Evolutionary conservation across 2,113 vertebrate species (phyloP).

Genomic region (Formicarius rufipectus): DNA sequence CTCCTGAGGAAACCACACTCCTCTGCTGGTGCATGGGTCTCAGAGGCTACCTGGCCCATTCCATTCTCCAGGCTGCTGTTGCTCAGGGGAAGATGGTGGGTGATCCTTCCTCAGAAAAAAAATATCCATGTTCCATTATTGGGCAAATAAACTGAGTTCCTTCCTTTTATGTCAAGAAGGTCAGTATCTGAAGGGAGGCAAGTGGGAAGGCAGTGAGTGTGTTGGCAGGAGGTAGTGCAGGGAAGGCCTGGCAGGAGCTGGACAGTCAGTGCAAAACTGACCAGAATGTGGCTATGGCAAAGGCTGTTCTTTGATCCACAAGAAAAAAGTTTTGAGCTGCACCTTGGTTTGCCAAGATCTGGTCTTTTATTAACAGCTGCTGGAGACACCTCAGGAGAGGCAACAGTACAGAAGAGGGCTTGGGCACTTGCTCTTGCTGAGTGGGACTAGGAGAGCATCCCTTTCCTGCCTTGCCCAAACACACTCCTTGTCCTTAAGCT

Average conservation of each 20-base stretch:
- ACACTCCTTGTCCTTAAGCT: neutral
- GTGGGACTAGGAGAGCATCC: neutral
- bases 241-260: neutral
- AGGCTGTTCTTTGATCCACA: neutral
- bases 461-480: neutral
- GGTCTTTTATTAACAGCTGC: neutral
- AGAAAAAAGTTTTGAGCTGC: neutral
- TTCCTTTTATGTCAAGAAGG: neutral
- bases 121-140: neutral
- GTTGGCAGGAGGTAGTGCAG: neutral
- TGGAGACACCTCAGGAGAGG: neutral
- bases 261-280: neutral
- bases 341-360: neutral
- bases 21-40: rapidly evolving
- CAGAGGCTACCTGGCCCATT: neutral
- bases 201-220: rapidly evolving
- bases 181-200: rapidly evolving
- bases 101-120: neutral
- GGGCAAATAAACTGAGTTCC: neutral
- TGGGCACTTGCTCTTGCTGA: neutral
- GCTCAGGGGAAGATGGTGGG: neutral
- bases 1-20: neutral
- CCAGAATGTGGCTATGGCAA: neutral
- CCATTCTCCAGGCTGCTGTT: neutral
- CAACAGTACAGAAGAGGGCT: rapidly evolving